phyloP scores from a whole-genome alignment of 2,797 vertebrate species.

The Delichon dasypus region DNA sequence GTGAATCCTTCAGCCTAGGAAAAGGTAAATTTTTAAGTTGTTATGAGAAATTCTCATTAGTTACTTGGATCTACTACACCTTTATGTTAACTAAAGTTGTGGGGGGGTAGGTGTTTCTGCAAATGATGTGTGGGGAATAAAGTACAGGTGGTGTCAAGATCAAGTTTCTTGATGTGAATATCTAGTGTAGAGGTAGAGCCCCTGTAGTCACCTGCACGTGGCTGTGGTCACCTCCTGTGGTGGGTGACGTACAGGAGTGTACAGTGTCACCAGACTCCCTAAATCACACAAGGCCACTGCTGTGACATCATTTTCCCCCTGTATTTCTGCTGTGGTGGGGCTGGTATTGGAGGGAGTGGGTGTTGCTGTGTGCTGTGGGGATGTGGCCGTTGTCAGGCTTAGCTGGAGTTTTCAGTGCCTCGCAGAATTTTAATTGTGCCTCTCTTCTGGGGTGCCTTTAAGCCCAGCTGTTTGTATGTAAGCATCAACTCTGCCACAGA shows the following conservation, averaged over 20 bases:
- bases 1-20: not conserved
- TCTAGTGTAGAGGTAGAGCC: not conserved
- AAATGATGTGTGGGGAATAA: not conserved
- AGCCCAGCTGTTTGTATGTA: not conserved
- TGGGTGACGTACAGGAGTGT: rapidly evolving
- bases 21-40: not conserved
- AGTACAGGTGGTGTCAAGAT: not conserved
- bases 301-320: not conserved
- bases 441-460: not conserved
- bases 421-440: not conserved
- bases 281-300: not conserved
- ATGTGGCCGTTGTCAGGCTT: not conserved
- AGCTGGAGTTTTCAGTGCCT: not conserved
- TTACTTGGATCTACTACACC: not conserved
- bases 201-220: too few relatives aligned
- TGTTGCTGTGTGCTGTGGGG: not conserved
- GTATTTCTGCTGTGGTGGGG: rapidly evolving
- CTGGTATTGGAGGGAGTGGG: rapidly evolving
- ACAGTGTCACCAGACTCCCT: not conserved
- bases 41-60: not conserved
- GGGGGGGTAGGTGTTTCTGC: not conserved
- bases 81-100: not conserved
- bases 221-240: not conserved
- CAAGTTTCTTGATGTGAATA: not conserved
- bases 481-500: not conserved